Evolutionary conservation across 1,140 invertebrate genomes (phyloP), one percentile per base, ranked within the genome.

Genomic region (Brachionus sp.): DNA sequence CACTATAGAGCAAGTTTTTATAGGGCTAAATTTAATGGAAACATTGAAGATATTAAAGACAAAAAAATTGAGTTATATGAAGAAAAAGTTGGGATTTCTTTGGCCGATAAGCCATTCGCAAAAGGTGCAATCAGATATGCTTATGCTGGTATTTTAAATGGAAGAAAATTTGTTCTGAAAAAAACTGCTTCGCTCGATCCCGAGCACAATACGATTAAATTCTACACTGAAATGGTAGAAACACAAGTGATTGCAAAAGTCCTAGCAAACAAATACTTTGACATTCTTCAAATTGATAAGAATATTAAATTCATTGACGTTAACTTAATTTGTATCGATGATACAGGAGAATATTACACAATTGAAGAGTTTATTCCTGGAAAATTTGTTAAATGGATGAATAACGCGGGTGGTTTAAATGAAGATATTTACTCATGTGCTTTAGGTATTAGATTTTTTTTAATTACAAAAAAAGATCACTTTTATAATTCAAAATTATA

Each of bases 381-480:
- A 29, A 9, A 77, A 53, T 77, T 50, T 50, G n/a, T 50, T 7
- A 77, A 77, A 77, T 77, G 73, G 73, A 77, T 53, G n/a, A 77
- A 53, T 77, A 77, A 77, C 16, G n/a, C 42, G 7, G 73, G 73
- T 35, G 10, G 5, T 29, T 37, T 77, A 10, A 53, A 50, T 53
- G 44, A 53, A 33, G 44, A 53, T 16, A 39, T 42, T 33, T 77
- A 77, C 19, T 77, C 73, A 77, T 35, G 68, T 23, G 39, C 64
- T 68, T 37, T 68, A 68, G 64, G 64, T 68, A 68, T 33, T 33
- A 7, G 9, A 29, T 25, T 64, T 64, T 64, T 64, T 64, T 33
- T 33, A 29, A 64, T 33, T 29, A 10, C 29, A 33, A 64, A 64
- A 64, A 25, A 25, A 12, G 3, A 62, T 10, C 3, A 19, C 0